These are phyloP conservation scores for Autographa pulchrina DNA, from an alignment of 2,888 invertebrate genomes.

Conservation along the genomic window DNA sequence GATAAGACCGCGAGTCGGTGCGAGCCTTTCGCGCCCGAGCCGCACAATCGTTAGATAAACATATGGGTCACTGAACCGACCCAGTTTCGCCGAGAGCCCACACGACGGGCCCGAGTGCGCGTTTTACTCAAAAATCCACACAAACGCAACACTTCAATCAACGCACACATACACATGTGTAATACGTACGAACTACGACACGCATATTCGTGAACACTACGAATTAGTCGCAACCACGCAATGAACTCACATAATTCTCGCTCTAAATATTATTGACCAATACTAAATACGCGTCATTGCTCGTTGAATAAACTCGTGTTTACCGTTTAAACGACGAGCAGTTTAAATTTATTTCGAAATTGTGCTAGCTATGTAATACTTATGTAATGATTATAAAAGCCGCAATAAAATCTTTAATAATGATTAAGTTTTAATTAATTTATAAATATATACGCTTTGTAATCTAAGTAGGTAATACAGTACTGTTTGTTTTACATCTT, in stretches of 20 bases:
- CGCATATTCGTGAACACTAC: constrained; percentile 52
- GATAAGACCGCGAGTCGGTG: constrained; percentile 76
- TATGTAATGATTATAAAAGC: constrained; percentile 38
- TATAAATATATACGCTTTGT: neutral
- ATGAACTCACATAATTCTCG: constrained; percentile 63
- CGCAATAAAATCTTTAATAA: constrained; percentile 18
- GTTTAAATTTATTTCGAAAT: constrained; percentile 47
- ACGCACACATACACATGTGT: constrained; percentile 66
- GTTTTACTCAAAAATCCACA: constrained; percentile 80
- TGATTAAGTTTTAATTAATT: neutral
- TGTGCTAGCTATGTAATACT: constrained; percentile 42
- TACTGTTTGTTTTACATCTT: neutral
- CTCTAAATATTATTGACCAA: constrained; percentile 57
- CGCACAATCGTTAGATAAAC: constrained; percentile 88
- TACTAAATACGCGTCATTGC: constrained; percentile 54
- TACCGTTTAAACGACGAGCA: constrained; percentile 41
- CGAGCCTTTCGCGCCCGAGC: constrained; percentile 75
- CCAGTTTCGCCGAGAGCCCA: constrained; percentile 80
- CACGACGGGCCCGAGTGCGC: constrained; percentile 73
- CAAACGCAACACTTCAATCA: constrained; percentile 69
- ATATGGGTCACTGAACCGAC: constrained; percentile 89
- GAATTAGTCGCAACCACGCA: constrained; percentile 55
- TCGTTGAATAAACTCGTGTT: constrained; percentile 50
- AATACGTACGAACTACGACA: constrained; percentile 26
- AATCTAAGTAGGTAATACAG: neutral